Conservation (phyloP, 2,797 vertebrate genomes). For the Tadarida brasiliensis region DNA sequence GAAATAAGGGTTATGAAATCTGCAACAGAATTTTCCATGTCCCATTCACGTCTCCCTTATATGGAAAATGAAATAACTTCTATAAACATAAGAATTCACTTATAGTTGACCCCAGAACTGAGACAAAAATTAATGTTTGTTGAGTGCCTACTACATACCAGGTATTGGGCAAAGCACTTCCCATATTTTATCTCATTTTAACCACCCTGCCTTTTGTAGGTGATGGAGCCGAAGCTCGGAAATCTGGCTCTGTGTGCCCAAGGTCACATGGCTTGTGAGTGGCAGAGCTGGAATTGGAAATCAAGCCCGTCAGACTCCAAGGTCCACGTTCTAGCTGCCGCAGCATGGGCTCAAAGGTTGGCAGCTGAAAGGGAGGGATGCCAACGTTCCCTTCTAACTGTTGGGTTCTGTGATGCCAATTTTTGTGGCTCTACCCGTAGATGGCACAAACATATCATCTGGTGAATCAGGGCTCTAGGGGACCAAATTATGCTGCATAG, state of each 20-base stretch:
- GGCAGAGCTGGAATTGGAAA: not conserved
- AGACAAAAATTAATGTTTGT: not conserved
- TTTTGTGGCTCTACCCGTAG: constrained; percentile 59
- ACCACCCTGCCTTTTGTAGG: not conserved
- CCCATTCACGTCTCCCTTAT: not conserved
- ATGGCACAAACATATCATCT: constrained; percentile 66
- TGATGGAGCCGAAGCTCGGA: not conserved
- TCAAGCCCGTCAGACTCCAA: not conserved
- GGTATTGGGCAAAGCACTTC: not conserved
- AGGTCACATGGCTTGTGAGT: not conserved
- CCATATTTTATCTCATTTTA: not conserved
- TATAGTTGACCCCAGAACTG: not conserved
- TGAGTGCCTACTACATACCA: not conserved
- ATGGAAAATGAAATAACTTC: not conserved
- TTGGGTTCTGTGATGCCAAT: not conserved
- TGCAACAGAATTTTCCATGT: constrained; percentile 38
- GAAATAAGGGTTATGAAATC: constrained; percentile 61
- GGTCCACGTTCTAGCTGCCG: not conserved
- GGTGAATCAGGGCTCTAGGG: constrained; percentile 49
- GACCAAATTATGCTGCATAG: constrained; percentile 15
- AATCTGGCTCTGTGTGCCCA: not conserved
- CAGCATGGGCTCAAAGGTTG: not conserved
- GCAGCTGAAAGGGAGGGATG: not conserved
- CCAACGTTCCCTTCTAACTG: constrained; percentile 32
- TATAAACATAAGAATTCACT: not conserved